These are phyloP conservation scores for Dryobates pubescens DNA, from an alignment of 2,797 vertebrate genomes.

Conservation along the genomic window DNA sequence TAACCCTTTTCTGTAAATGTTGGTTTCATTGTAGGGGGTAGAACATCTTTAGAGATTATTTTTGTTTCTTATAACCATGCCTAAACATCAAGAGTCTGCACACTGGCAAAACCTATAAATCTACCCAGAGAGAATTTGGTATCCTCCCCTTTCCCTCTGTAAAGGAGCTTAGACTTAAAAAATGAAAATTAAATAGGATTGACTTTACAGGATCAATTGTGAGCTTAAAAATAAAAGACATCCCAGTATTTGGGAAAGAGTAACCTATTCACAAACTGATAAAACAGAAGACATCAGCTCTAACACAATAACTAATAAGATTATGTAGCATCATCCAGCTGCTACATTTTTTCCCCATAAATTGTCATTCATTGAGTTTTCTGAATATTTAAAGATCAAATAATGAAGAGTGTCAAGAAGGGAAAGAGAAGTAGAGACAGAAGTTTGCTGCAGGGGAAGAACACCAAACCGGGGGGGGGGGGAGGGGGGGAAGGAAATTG, in stretches of 20 bases:
- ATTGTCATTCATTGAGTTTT: slow-evolving; percentile 24
- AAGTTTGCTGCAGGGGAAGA: neutral
- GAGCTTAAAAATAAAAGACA: neutral
- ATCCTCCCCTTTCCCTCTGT: neutral
- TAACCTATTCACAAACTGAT: slow-evolving; percentile 32
- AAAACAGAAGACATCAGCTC: slow-evolving; percentile 1
- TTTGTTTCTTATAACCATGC: neutral
- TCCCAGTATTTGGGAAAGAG: neutral
- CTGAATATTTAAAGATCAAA: slow-evolving; percentile 21
- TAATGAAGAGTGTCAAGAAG: neutral
- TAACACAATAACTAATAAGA: slow-evolving; percentile 28
- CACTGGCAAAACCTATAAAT: neutral
- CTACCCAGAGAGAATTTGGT: neutral
- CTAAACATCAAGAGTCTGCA: neutral
- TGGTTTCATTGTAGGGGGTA: neutral
- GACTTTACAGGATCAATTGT: neutral
- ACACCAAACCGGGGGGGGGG: no score
- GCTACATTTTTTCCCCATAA: slow-evolving; percentile 14
- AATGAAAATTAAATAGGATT: neutral
- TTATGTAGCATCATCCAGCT: neutral
- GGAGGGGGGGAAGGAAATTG: no score
- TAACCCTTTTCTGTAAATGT: neutral
- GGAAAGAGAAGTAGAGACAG: neutral
- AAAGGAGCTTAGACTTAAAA: neutral
- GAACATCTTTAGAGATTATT: neutral